Conservation (phyloP, 2,113 vertebrate species). For the human region DNA sequence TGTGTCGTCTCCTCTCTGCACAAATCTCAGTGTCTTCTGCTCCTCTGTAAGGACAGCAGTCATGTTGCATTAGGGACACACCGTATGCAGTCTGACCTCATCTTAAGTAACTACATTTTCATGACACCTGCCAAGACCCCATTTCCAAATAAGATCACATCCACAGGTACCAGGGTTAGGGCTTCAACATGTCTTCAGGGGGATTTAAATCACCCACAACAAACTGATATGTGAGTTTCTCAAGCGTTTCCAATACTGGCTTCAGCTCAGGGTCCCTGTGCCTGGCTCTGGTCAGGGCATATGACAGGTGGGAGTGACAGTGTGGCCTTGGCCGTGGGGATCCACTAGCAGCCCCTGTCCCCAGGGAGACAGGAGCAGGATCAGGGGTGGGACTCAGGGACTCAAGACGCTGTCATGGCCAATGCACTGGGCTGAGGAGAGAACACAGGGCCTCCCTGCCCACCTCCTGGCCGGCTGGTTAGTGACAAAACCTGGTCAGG, state of each 20-base stretch:
- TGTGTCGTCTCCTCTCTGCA: neutral
- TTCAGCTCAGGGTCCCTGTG: neutral
- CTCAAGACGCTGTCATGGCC: neutral
- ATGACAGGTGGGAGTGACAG: neutral
- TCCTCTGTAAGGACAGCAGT: neutral
- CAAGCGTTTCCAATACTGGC: fast-evolving
- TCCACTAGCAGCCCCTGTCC: fast-evolving
- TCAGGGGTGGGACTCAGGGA: too few species aligned
- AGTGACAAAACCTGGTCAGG: neutral
- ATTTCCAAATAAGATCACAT: neutral
- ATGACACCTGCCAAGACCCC: neutral
- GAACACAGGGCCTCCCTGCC: neutral
- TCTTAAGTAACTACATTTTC: neutral
- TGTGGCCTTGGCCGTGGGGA: fast-evolving
- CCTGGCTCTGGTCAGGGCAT: too few species aligned
- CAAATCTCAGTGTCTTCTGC: too few species aligned
- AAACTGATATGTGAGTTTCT: fast-evolving
- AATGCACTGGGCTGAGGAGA: neutral
- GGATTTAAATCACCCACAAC: neutral
- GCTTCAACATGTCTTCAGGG: neutral
- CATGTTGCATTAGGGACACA: fast-evolving
- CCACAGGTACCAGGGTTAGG: neutral
- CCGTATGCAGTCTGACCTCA: fast-evolving
- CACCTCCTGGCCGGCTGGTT: neutral
- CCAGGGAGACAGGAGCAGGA: fast-evolving